phyloP scores from a whole-genome alignment of 2,113 vertebrate genomes.

The Ramphastos sulfuratus region DNA sequence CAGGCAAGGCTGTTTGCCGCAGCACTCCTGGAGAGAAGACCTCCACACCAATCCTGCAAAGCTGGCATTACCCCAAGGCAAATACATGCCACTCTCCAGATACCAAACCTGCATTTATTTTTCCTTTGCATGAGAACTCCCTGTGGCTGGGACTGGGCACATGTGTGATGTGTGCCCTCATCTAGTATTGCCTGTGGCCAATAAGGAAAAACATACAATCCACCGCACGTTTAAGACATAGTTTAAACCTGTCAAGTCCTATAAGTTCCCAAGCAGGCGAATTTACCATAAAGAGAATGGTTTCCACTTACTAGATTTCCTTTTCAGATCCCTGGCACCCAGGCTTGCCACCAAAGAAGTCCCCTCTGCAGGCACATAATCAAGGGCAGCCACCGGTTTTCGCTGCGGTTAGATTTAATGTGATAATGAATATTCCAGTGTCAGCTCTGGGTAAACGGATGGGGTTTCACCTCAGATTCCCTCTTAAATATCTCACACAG shows the following conservation, averaged over 20 bases:
- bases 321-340: slow-evolving; percentile 13
- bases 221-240: slow-evolving; percentile 37
- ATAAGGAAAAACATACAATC: slow-evolving; percentile 29
- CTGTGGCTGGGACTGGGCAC: neutral
- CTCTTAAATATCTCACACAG: neutral
- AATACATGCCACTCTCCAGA: slow-evolving; percentile 47
- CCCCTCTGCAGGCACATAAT: slow-evolving; percentile 27
- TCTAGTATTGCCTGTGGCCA: slow-evolving; percentile 1
- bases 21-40: neutral
- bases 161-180: neutral
- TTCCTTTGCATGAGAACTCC: slow-evolving; percentile 13
- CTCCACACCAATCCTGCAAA: neutral
- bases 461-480: slow-evolving; percentile 60
- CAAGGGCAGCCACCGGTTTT: slow-evolving; percentile 34
- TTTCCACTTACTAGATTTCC: slow-evolving; percentile 45
- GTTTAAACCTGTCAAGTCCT: slow-evolving; percentile 60
- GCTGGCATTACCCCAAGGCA: slow-evolving; percentile 68
- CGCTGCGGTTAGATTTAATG: slow-evolving; percentile 33
- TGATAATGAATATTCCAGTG: slow-evolving; percentile 61
- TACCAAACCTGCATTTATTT: neutral
- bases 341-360: slow-evolving; percentile 14
- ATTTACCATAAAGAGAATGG: slow-evolving; percentile 17
- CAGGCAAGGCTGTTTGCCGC: neutral
- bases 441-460: slow-evolving; percentile 33
- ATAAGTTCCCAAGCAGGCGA: slow-evolving; percentile 47